These are phyloP conservation scores for Gonioctena quinquepunctata DNA, from an alignment of 1,140 invertebrate species.

Conservation along the genomic window DNA sequence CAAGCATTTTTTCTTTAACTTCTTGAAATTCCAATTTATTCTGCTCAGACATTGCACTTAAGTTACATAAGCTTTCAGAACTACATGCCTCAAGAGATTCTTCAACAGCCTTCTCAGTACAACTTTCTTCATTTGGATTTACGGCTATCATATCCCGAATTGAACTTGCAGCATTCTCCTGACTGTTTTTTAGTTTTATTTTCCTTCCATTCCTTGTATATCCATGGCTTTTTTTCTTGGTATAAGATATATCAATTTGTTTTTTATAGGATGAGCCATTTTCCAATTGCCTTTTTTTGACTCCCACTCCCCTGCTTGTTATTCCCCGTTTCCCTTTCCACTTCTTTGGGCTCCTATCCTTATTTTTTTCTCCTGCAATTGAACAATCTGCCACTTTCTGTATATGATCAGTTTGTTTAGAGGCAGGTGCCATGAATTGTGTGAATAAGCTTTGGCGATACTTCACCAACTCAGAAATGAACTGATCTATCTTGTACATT, in stretches of 20 bases:
- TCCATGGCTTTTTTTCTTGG: not conserved
- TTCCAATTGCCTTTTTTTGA: not conserved
- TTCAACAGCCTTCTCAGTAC: not conserved
- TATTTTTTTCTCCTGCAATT: not conserved
- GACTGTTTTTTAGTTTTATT: not conserved
- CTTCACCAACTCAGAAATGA: not conserved
- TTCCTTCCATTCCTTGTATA: not conserved
- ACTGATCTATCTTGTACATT: conserved; percentile 15
- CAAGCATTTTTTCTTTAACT: conserved; percentile 22
- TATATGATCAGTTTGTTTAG: not conserved
- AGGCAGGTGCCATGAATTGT: not conserved
- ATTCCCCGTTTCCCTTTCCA: not conserved
- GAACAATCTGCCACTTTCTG: not conserved
- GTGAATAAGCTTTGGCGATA: conserved; percentile 11
- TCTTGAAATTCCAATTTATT: conserved; percentile 4
- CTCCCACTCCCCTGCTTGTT: not conserved
- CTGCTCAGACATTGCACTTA: not conserved
- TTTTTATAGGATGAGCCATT: not conserved
- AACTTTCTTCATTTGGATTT: not conserved
- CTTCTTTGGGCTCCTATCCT: not conserved
- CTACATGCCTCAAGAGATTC: not conserved
- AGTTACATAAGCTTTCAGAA: not conserved
- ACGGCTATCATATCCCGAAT: not conserved
- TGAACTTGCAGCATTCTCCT: not conserved
- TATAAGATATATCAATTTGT: not conserved